A percentile compares a stretch with the other conserved stretches of the same genome.
phyloP scores from a whole-genome alignment of 2,888 invertebrate species.

The Himalopsyche anomala region DNA sequence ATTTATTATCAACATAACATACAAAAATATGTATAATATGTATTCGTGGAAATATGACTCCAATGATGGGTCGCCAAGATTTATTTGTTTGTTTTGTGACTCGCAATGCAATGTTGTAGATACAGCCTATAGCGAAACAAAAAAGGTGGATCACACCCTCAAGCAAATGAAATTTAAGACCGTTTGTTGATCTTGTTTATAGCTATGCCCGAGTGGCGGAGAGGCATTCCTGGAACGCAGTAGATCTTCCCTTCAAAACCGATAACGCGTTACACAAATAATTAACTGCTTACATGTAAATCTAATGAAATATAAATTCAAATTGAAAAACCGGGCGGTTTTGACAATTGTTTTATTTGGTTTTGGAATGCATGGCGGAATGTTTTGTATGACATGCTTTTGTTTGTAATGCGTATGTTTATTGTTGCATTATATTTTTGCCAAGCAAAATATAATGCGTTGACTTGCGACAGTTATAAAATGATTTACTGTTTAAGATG shows the following conservation, averaged over 20 bases:
- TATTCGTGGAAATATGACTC: background rate
- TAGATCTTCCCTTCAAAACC: constrained; percentile 21
- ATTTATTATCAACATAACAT: too few species aligned
- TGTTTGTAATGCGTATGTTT: too few species aligned
- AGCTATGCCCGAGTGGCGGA: constrained; percentile 44
- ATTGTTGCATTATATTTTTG: too few species aligned
- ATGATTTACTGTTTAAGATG: too few species aligned
- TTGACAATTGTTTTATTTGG: background rate
- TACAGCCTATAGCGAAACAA: background rate
- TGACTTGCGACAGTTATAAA: too few species aligned
- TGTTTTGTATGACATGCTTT: too few species aligned
- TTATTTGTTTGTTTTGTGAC: constrained; percentile 8
- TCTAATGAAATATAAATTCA: constrained; percentile 27
- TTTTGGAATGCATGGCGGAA: too few species aligned
- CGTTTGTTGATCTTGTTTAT: constrained; percentile 58
- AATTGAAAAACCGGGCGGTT: background rate
- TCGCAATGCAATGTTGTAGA: background rate
- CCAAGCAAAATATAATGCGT: too few species aligned
- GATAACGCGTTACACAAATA: constrained; percentile 26
- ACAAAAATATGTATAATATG: too few species aligned
- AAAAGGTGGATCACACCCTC: constrained; percentile 26
- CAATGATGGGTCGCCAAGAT: background rate
- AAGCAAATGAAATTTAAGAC: constrained; percentile 52
- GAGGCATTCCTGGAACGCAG: constrained; percentile 47
- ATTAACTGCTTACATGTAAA: constrained; percentile 34